Conservation (phyloP, 2,113 vertebrate species). For the Atractosteus spatula region DNA sequence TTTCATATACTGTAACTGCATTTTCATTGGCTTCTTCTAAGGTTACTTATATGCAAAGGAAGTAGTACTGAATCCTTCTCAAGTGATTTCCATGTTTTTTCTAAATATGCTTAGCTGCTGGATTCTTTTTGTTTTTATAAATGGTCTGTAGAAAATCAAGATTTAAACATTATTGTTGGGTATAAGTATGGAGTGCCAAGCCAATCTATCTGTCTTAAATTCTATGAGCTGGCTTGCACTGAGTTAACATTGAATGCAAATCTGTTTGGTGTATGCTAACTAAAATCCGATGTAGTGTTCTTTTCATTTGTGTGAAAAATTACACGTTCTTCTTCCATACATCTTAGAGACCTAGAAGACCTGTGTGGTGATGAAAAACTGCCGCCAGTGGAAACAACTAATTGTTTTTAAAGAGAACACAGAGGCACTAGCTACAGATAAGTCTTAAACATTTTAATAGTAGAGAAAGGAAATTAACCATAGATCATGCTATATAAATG, state of each 20-base stretch:
- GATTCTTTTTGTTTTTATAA: no score
- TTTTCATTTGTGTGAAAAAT: background rate
- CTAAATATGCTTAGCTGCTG: no score
- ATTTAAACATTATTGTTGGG: no score
- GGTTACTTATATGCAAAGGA: background rate
- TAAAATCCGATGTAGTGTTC: background rate
- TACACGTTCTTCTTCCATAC: background rate
- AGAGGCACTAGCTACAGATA: conserved; percentile 48
- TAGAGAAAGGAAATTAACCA: conserved; percentile 63
- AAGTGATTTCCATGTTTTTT: no score
- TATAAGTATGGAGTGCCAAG: no score
- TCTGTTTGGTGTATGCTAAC: background rate
- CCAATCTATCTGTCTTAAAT: background rate
- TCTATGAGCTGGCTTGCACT: background rate
- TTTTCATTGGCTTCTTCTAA: background rate
- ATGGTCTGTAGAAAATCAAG: no score
- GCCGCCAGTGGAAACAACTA: background rate
- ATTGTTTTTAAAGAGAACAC: no score
- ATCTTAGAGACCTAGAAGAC: background rate
- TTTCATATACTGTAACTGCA: background rate
- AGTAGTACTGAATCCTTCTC: background rate
- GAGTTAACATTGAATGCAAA: background rate
- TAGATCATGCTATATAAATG: conserved; percentile 71
- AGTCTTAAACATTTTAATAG: conserved; percentile 61
- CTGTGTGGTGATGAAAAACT: background rate